These are phyloP conservation scores for Lithodes maja DNA, from an alignment of 2,888 invertebrate species.

Conservation along the genomic window DNA sequence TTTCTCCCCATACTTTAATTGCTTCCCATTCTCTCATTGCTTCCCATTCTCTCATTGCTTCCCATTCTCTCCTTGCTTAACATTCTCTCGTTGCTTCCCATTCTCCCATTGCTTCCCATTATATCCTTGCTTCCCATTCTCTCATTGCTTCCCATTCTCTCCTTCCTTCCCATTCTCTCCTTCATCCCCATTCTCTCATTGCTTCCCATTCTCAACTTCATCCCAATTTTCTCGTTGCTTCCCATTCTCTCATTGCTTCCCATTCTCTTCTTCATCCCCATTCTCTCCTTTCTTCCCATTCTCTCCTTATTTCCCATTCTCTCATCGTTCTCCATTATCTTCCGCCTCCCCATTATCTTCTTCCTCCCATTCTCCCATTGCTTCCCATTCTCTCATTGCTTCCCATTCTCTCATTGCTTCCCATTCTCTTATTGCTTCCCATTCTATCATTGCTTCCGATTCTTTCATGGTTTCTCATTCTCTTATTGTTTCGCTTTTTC, in stretches of 20 bases:
- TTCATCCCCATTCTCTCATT: background rate
- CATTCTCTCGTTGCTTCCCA: too few species aligned
- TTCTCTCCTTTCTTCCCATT: background rate
- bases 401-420: background rate
- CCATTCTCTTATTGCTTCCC: background rate
- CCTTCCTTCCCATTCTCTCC: background rate
- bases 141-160: too few species aligned
- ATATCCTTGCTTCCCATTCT: too few species aligned
- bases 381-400: background rate
- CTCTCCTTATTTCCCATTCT: background rate
- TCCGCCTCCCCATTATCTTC: background rate
- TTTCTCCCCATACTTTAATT: too few species aligned
- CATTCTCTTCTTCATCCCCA: background rate
- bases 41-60: too few species aligned
- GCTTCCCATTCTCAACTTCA: too few species aligned
- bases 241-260: background rate
- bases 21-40: too few species aligned
- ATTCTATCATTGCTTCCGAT: too few species aligned
- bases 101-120: too few species aligned
- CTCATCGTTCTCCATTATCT: constrained; percentile 13
- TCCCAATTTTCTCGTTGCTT: background rate
- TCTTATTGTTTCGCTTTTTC: background rate
- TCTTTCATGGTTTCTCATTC: too few species aligned
- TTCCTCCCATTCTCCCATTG: background rate
- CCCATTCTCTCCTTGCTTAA: too few species aligned